phyloP scores from a whole-genome alignment of 2,113 vertebrate genomes.

The Rhinoptilus africanus region DNA sequence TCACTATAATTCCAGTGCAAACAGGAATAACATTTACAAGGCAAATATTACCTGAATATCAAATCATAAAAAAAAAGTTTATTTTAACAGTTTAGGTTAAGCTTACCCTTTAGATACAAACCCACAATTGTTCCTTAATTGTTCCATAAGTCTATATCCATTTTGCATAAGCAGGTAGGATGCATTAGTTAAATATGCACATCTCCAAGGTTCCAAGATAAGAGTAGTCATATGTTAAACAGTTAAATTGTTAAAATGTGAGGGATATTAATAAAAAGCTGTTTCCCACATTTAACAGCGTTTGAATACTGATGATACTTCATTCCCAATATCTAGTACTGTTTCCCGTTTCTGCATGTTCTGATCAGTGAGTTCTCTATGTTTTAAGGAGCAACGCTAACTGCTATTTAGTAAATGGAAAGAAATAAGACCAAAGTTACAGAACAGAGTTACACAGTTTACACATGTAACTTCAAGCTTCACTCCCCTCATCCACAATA shows the following conservation, averaged over 20 bases:
- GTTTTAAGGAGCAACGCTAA: background rate
- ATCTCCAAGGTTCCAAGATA: background rate
- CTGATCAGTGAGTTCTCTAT: background rate
- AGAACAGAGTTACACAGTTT: background rate
- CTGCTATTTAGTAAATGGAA: background rate
- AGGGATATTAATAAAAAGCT: background rate
- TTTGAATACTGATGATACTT: background rate
- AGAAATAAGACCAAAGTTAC: background rate
- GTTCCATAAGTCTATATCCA: background rate
- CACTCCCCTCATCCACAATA: background rate
- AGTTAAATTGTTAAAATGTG: background rate
- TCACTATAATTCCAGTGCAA: slow-evolving; percentile 7
- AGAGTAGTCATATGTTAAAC: background rate
- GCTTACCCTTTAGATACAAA: background rate
- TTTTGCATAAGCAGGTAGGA: background rate
- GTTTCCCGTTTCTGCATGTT: background rate
- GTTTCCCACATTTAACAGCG: background rate
- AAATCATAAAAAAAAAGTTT: background rate
- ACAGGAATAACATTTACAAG: slow-evolving; percentile 3
- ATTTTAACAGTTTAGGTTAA: slow-evolving; percentile 16
- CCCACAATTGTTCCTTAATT: background rate
- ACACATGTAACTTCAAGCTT: background rate
- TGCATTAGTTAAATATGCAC: background rate
- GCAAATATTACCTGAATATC: background rate
- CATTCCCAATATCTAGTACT: background rate